Evolutionary conservation across 1,140 invertebrate genomes (phyloP).

Genomic region (Portunus trituberculatus): DNA sequence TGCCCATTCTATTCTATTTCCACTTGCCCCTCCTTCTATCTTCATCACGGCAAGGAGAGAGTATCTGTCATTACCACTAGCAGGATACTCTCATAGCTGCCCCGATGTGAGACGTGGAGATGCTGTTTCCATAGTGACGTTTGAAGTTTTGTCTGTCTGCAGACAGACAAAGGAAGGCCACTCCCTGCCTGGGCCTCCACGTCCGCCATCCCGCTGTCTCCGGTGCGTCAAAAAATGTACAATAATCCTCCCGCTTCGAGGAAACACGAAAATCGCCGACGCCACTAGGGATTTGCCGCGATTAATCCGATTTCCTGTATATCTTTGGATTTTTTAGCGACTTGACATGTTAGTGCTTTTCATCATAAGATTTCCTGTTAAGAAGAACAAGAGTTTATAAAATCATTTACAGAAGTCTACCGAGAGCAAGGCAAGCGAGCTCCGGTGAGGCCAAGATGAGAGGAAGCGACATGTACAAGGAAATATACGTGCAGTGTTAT

Average conservation of each 20-base stretch:
- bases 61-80: background rate
- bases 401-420: background rate
- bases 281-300: conserved; percentile 30
- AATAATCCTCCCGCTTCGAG: conserved; percentile 28
- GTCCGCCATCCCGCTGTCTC: conserved; percentile 50
- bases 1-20: too few species aligned
- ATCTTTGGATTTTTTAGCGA: conserved; percentile 49
- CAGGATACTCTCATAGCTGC: background rate
- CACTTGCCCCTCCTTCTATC: too few species aligned
- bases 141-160: background rate
- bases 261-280: conserved; percentile 5
- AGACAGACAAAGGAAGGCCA: conserved; percentile 34
- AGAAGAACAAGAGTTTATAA: background rate
- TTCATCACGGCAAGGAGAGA: background rate
- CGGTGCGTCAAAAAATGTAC: background rate
- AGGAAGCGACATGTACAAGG: too few species aligned
- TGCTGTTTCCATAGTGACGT: background rate
- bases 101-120: background rate
- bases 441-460: too few species aligned
- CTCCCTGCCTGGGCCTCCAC: background rate
- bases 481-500: too few species aligned
- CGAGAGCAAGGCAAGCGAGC: too few species aligned
- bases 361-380: conserved; percentile 35
- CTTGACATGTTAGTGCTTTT: conserved; percentile 34
- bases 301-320: conserved; percentile 46